A percentile compares a stretch with the other conserved stretches of the same genome.
These are phyloP conservation scores for Eupeodes latifasciatus DNA, from an alignment of 2,888 invertebrate species.

Conservation along the genomic window DNA sequence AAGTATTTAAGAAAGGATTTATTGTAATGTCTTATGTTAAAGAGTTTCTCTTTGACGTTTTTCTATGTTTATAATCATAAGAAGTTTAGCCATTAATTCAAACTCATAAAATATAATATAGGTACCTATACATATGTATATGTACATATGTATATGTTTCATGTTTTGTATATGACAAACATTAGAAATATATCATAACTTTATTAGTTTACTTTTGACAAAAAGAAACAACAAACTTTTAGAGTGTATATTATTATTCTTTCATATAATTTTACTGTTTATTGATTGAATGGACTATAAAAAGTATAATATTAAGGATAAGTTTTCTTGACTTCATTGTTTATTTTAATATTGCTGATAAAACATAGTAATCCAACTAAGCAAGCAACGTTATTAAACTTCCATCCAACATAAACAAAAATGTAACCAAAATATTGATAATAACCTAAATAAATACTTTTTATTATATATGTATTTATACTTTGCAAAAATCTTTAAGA, in stretches of 20 bases:
- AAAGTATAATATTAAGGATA: background rate
- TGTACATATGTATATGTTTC: no score
- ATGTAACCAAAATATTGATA: background rate
- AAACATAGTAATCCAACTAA: background rate
- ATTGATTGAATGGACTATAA: conserved; percentile 30
- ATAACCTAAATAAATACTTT: background rate
- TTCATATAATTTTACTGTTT: conserved; percentile 25
- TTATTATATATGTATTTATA: background rate
- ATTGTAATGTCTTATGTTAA: conserved; percentile 24
- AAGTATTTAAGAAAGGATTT: conserved; percentile 26
- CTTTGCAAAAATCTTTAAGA: background rate
- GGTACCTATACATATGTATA: background rate
- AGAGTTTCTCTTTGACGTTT: conserved; percentile 2
- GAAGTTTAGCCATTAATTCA: conserved; percentile 31
- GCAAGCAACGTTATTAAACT: background rate
- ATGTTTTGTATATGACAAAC: background rate
- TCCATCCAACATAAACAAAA: background rate
- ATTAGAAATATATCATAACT: conserved; percentile 23
- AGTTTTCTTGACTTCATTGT: background rate
- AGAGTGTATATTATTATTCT: background rate
- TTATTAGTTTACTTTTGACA: conserved; percentile 2
- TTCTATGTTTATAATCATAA: conserved; percentile 13
- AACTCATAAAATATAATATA: background rate
- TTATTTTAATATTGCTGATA: background rate
- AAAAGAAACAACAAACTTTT: background rate